Conservation (phyloP, 1,140 invertebrate species). For the Physella acuta region DNA sequence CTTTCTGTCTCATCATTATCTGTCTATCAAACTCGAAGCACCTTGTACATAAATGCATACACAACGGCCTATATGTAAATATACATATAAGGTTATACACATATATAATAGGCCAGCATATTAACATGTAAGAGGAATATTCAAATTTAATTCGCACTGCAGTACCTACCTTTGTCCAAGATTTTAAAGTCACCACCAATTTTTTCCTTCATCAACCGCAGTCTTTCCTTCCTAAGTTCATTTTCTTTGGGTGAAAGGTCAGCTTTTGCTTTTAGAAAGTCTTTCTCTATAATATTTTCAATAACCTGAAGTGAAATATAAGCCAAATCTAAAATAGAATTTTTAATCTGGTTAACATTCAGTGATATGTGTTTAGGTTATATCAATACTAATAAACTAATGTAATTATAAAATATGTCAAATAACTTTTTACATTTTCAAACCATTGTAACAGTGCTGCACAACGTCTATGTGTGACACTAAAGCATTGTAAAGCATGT, state of each 20-base stretch:
- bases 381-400: too few species aligned
- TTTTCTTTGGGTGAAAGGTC: constrained; percentile 45
- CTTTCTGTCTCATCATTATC: too few species aligned
- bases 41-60: too few species aligned
- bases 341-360: too few species aligned
- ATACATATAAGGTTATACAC: too few species aligned
- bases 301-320: constrained; percentile 50
- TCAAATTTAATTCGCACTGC: too few species aligned
- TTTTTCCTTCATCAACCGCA: constrained; percentile 54
- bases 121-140: too few species aligned
- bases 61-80: too few species aligned
- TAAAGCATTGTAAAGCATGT: constrained; percentile 64
- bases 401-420: too few species aligned
- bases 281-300: constrained; percentile 55
- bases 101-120: too few species aligned
- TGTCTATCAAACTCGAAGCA: too few species aligned
- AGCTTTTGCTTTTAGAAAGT: constrained; percentile 51
- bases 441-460: constrained; percentile 67
- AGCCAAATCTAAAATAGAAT: background rate
- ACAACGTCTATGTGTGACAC: constrained; percentile 63
- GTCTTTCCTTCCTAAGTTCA: constrained; percentile 55
- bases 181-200: constrained; percentile 28
- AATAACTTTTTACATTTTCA: constrained; percentile 60
- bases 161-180: constrained; percentile 18
- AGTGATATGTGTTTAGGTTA: too few species aligned